These are phyloP conservation scores for Doryteuthis pealeii DNA, from an alignment of 1,140 invertebrate genomes.

Conservation along the genomic window DNA sequence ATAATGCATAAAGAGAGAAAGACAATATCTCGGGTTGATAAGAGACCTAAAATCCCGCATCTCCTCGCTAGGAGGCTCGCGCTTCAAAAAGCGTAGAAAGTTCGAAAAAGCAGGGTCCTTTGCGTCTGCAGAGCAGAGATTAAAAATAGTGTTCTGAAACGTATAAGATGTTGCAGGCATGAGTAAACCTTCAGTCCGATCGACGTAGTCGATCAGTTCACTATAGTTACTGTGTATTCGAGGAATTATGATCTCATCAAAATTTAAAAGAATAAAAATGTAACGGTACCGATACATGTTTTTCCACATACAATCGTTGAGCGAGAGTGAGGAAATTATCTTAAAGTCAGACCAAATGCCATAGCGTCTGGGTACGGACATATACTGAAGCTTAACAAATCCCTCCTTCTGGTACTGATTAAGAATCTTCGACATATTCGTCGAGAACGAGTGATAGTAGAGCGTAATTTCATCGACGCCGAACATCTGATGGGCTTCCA, in stretches of 20 bases:
- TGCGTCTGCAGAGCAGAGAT: not conserved
- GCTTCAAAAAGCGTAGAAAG: conserved; percentile 10
- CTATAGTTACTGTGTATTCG: conserved; percentile 8
- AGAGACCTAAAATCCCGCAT: conserved; percentile 7
- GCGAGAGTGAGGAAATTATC: not conserved
- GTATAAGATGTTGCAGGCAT: not conserved
- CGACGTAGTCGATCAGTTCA: not conserved
- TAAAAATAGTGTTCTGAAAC: conserved; percentile 1
- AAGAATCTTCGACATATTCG: not conserved
- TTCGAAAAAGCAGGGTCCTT: conserved; percentile 2
- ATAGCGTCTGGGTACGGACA: conserved; percentile 1
- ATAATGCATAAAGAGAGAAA: conserved; percentile 10
- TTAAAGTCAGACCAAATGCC: conserved; percentile 10
- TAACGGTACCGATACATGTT: conserved; percentile 9
- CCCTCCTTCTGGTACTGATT: conserved; percentile 10
- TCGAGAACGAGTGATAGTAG: conserved; percentile 1
- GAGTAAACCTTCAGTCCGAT: not conserved
- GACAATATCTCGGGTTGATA: conserved; percentile 2
- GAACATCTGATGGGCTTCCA: conserved; percentile 9
- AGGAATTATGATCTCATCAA: conserved; percentile 1
- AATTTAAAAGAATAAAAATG: conserved; percentile 1
- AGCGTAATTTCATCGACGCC: conserved; percentile 2
- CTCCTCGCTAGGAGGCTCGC: not conserved
- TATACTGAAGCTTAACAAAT: conserved; percentile 8
- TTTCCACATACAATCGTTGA: conserved; percentile 11